These are phyloP conservation scores for Tympanuchus pallidicinctus DNA, from an alignment of 2,113 vertebrate genomes.

Conservation along the genomic window DNA sequence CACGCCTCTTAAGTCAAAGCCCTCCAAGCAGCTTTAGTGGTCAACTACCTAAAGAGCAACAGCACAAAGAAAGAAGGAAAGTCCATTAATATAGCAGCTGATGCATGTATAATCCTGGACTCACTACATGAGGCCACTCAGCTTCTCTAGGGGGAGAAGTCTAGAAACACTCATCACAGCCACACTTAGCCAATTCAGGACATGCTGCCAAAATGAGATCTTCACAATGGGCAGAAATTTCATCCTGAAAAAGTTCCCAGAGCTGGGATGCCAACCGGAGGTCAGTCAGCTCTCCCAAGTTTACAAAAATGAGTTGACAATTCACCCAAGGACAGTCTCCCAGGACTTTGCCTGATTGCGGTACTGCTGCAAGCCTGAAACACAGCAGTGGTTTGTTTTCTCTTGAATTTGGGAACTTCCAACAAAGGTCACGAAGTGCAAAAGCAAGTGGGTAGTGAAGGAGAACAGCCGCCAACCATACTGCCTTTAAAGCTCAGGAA, in stretches of 20 bases:
- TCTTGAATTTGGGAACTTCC: background rate
- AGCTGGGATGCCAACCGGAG: background rate
- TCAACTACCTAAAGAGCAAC: background rate
- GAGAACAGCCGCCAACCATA: background rate
- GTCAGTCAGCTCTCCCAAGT: background rate
- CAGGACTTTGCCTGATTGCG: background rate
- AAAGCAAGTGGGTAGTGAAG: background rate
- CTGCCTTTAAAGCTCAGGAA: background rate
- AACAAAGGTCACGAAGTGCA: background rate
- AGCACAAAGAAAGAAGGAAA: background rate
- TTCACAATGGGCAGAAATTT: background rate
- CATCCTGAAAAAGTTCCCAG: background rate
- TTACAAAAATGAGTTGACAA: background rate
- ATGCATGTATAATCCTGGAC: background rate
- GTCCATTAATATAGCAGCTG: background rate
- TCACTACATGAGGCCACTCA: background rate
- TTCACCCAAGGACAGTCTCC: background rate
- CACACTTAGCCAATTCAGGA: background rate
- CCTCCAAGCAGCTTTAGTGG: background rate
- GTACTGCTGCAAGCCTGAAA: background rate
- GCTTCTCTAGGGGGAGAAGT: background rate
- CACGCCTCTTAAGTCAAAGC: background rate
- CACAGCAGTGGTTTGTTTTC: background rate
- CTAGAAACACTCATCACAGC: background rate
- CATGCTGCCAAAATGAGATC: background rate